Evolutionary conservation across 2,888 invertebrate species (phyloP).

Genomic region (Petrophora chlorosata): DNA sequence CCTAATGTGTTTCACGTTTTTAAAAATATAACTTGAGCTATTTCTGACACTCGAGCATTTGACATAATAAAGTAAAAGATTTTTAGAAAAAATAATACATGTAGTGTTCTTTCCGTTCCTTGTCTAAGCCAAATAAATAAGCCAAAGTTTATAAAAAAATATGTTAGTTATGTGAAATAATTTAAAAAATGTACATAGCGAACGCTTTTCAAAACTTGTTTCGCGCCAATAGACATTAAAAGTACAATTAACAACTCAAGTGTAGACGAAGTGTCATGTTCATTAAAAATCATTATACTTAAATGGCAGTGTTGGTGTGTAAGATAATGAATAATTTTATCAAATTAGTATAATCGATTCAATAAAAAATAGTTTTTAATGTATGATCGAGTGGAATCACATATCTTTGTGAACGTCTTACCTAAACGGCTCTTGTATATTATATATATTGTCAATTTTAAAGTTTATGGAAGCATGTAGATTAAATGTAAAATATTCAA

Average conservation of each 20-base stretch:
- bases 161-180: slow-evolving; percentile 36
- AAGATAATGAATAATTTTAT: slow-evolving; percentile 26
- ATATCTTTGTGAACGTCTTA: slow-evolving; percentile 57
- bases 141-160: slow-evolving; percentile 71
- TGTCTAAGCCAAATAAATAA: slow-evolving; percentile 72
- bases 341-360: slow-evolving; percentile 32
- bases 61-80: slow-evolving; percentile 32
- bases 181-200: slow-evolving; percentile 38
- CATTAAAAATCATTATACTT: slow-evolving; percentile 27
- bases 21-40: slow-evolving; percentile 29
- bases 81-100: slow-evolving; percentile 24
- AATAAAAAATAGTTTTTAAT: slow-evolving; percentile 34
- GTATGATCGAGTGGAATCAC: slow-evolving; percentile 52
- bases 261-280: slow-evolving; percentile 61
- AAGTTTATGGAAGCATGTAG: slow-evolving; percentile 44
- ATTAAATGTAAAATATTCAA: slow-evolving; percentile 28
- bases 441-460: slow-evolving; percentile 53
- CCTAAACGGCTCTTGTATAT: slow-evolving; percentile 28
- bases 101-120: slow-evolving; percentile 48
- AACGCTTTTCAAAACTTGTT: slow-evolving; percentile 40
- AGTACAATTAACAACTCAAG: slow-evolving; percentile 64
- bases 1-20: slow-evolving; percentile 38
- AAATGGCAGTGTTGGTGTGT: slow-evolving; percentile 22
- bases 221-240: slow-evolving; percentile 50
- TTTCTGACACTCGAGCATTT: slow-evolving; percentile 58